Percentiles rank a stretch among this genome's conserved stretches.
Evolutionary conservation across 2,797 vertebrate species (phyloP).

Genomic region (Argentina silus): DNA sequence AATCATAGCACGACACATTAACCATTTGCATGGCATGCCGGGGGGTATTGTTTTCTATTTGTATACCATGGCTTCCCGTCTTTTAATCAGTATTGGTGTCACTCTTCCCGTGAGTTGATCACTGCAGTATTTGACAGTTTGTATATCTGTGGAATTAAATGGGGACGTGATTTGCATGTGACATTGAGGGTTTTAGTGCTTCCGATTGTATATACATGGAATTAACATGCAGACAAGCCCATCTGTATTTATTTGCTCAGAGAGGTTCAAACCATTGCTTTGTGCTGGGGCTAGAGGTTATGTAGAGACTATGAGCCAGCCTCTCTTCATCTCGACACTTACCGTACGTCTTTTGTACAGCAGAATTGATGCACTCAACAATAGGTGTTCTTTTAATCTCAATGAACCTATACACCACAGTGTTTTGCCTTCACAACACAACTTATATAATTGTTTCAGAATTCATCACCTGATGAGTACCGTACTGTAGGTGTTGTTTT

Average conservation of each 20-base stretch:
- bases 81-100: constrained; percentile 17
- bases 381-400: constrained; percentile 75
- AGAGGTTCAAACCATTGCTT: constrained; percentile 74
- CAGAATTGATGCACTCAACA: constrained; percentile 72
- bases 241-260: constrained; percentile 56
- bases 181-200: constrained; percentile 15
- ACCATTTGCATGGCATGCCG: not conserved
- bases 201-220: constrained; percentile 4
- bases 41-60: no score
- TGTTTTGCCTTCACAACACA: constrained; percentile 49
- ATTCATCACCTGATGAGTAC: constrained; percentile 52
- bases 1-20: not conserved
- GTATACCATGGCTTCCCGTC: not conserved
- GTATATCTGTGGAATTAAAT: constrained; percentile 16
- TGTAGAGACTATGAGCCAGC: constrained; percentile 70
- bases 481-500: constrained; percentile 59
- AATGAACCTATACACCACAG: constrained; percentile 67
- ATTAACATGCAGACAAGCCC: constrained; percentile 10
- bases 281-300: constrained; percentile 70
- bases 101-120: constrained; percentile 4
- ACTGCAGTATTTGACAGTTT: constrained; percentile 2
- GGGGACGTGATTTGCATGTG: constrained; percentile 19
- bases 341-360: constrained; percentile 69
- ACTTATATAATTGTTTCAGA: constrained; percentile 50
- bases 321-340: constrained; percentile 72